A percentile compares a stretch with the other conserved stretches of the same genome.
Evolutionary conservation across 1,140 invertebrate species (phyloP).

Genomic region (Drosophila kurseongensis): DNA sequence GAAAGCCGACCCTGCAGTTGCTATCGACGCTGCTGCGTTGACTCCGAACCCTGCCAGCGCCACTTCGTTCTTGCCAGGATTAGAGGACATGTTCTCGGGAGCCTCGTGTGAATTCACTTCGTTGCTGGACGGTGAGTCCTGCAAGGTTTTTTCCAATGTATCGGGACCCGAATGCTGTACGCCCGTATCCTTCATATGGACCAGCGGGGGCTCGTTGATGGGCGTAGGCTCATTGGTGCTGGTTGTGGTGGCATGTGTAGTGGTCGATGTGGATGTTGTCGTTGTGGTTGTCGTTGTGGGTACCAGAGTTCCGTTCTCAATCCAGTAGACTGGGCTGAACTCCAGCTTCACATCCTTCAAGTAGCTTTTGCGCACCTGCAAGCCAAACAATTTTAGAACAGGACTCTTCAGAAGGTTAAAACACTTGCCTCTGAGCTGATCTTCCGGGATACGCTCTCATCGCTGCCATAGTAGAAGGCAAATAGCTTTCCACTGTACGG

Average conservation of each 20-base stretch:
- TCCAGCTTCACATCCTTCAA: slow-evolving; percentile 88
- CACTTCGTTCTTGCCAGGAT: slow-evolving; percentile 51
- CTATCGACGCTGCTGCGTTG: slow-evolving; percentile 13
- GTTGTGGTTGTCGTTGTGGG: slow-evolving; percentile 91
- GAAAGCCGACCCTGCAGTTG: slow-evolving; percentile 6
- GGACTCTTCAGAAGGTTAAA: not conserved
- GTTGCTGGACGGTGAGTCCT: slow-evolving; percentile 67
- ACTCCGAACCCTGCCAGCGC: slow-evolving; percentile 69
- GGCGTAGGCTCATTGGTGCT: slow-evolving; percentile 84
- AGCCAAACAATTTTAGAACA: not conserved
- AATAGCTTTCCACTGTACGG: slow-evolving; percentile 90
- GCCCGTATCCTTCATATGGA: slow-evolving; percentile 67
- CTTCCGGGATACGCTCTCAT: slow-evolving; percentile 76
- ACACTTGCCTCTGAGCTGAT: slow-evolving; percentile 69
- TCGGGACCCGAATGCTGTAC: slow-evolving; percentile 72
- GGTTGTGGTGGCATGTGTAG: slow-evolving; percentile 87
- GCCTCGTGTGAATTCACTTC: slow-evolving; percentile 72
- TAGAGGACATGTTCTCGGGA: slow-evolving; percentile 74
- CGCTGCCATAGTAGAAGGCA: slow-evolving; percentile 88
- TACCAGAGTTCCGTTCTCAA: slow-evolving; percentile 90
- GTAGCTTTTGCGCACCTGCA: slow-evolving; percentile 86
- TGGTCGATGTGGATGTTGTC: slow-evolving; percentile 89
- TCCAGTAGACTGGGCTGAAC: slow-evolving; percentile 90
- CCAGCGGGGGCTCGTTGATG: slow-evolving; percentile 83
- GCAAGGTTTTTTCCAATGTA: slow-evolving; percentile 71